Evolutionary conservation across 2,113 vertebrate genomes (phyloP).

Genomic region (Paramormyrops kingsleyae): DNA sequence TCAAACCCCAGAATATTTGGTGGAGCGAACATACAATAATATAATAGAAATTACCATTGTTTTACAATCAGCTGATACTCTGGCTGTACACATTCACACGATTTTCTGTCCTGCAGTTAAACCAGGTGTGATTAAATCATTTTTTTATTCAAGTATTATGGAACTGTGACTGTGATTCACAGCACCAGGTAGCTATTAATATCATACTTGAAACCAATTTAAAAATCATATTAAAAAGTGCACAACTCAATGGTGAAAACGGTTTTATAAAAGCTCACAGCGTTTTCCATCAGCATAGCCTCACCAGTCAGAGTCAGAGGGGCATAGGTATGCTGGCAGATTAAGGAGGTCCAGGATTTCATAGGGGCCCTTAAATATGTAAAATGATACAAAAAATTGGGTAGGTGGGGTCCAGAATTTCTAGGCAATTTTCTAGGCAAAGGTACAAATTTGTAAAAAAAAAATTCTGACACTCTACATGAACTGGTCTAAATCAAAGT

Average conservation of each 20-base stretch:
- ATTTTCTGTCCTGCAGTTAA: neutral
- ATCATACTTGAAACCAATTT: neutral
- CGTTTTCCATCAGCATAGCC: neutral
- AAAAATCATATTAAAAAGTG: neutral
- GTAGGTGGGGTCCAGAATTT: neutral
- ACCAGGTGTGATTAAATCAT: neutral
- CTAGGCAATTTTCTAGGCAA: neutral
- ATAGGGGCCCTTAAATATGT: neutral
- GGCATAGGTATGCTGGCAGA: neutral
- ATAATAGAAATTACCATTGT: neutral
- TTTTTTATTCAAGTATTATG: conserved; percentile 1
- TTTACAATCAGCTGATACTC: neutral
- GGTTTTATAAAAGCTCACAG: neutral
- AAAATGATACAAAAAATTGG: neutral
- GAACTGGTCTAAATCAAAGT: neutral
- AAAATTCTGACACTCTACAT: neutral
- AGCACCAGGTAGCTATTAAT: neutral
- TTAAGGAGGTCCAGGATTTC: neutral
- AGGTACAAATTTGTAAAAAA: neutral
- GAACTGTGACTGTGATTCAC: neutral
- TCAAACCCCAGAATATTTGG: neutral
- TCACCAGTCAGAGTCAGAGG: neutral
- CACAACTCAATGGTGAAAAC: neutral
- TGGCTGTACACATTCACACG: neutral
- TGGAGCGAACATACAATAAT: neutral